A percentile compares a stretch with the other conserved stretches of the same genome.
These are phyloP conservation scores for Agrochola lota DNA, from an alignment of 2,888 invertebrate species.

Conservation along the genomic window DNA sequence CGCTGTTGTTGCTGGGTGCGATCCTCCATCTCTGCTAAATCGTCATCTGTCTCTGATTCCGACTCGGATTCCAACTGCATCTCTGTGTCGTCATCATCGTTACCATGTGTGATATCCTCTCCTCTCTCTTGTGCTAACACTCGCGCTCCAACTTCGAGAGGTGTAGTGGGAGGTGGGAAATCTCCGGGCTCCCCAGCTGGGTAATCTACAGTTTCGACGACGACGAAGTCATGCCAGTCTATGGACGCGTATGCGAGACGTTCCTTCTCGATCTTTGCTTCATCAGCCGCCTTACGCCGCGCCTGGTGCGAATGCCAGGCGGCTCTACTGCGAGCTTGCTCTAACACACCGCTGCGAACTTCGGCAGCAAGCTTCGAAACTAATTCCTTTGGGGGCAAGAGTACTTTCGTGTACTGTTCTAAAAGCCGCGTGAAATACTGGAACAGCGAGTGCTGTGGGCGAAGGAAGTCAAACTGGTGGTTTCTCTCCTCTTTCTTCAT, in stretches of 20 bases:
- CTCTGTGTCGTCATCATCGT: slow-evolving; percentile 94
- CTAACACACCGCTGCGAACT: slow-evolving; percentile 92
- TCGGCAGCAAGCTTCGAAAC: slow-evolving; percentile 95
- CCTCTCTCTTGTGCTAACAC: slow-evolving; percentile 95
- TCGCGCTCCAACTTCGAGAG: slow-evolving; percentile 98
- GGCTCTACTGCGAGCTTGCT: slow-evolving; percentile 98
- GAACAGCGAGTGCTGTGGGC: slow-evolving; percentile 99
- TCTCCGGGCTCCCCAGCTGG: slow-evolving; percentile 98
- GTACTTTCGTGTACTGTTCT: slow-evolving; percentile 99
- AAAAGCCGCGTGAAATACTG: slow-evolving; percentile 99
- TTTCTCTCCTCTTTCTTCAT: slow-evolving; percentile 99
- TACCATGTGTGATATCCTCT: slow-evolving; percentile 91
- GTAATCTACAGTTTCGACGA: slow-evolving; percentile 99
- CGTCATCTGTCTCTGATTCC: slow-evolving; percentile 88
- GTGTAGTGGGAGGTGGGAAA: slow-evolving; percentile 99
- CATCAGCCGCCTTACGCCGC: slow-evolving; percentile 97
- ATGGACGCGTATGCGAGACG: slow-evolving; percentile 99
- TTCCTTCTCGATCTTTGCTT: slow-evolving; percentile 98
- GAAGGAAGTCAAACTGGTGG: slow-evolving; percentile 99
- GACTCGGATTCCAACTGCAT: slow-evolving; percentile 97
- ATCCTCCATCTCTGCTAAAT: slow-evolving; percentile 93
- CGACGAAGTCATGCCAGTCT: slow-evolving; percentile 99
- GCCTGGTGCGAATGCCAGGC: slow-evolving; percentile 99
- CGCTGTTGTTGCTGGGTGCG: slow-evolving; percentile 84
- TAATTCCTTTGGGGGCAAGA: slow-evolving; percentile 98